Conservation (phyloP, 2,888 invertebrate species). For the Cryptocephalus moraei region DNA sequence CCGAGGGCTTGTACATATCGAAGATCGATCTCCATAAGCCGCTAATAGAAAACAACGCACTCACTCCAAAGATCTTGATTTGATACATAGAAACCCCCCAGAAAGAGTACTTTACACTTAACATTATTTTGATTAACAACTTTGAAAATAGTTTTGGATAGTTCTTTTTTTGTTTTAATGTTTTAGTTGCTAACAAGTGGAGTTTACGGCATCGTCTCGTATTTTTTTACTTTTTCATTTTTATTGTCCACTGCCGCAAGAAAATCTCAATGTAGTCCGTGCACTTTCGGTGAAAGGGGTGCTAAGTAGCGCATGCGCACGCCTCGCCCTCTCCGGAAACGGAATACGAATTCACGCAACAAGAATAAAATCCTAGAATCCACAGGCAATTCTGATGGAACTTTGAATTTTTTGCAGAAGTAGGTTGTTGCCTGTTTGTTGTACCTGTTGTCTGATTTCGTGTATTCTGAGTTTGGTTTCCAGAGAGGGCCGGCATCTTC, state of each 20-base stretch:
- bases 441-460: background rate
- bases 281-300: conserved; percentile 23
- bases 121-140: conserved; percentile 39
- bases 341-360: too few species aligned
- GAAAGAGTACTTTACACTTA: conserved; percentile 19
- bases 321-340: conserved; percentile 11
- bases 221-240: conserved; percentile 2
- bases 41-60: too few species aligned
- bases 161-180: conserved; percentile 1
- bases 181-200: conserved; percentile 35
- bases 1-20: conserved; percentile 18
- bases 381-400: too few species aligned
- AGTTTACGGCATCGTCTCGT: conserved; percentile 18
- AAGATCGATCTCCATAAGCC: too few species aligned
- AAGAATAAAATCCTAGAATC: too few species aligned
- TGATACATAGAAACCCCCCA: conserved; percentile 7
- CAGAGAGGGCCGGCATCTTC: background rate
- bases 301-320: conserved; percentile 12
- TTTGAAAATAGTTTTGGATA: conserved; percentile 34
- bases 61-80: background rate
- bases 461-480: background rate
- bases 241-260: conserved; percentile 38
- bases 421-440: too few species aligned
- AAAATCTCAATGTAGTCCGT: conserved; percentile 26
- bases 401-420: too few species aligned